Evolutionary conservation across 2,797 vertebrate species (phyloP).

Genomic region (Nyctibius grandis): DNA sequence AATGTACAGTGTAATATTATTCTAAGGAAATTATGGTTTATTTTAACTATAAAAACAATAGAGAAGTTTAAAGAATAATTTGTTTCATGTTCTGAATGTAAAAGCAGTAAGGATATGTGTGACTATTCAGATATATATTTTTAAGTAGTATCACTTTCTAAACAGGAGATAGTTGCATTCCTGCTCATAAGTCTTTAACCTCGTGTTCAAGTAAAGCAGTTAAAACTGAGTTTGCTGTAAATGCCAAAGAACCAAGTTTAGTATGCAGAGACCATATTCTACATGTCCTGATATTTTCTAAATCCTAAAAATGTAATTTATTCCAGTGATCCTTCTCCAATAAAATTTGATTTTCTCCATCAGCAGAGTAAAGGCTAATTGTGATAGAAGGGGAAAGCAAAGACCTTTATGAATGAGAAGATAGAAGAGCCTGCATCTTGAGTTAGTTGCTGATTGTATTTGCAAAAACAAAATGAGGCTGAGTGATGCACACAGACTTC

Average conservation of each 20-base stretch:
- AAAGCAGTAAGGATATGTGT: background rate
- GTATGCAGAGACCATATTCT: background rate
- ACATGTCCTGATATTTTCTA: background rate
- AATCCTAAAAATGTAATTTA: background rate
- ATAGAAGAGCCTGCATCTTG: rapidly evolving
- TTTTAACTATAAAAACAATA: background rate
- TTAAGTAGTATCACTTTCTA: background rate
- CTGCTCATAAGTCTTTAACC: background rate
- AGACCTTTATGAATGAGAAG: background rate
- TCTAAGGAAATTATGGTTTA: background rate
- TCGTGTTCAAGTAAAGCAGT: background rate
- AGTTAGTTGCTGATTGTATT: background rate
- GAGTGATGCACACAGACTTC: background rate
- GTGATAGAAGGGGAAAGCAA: background rate
- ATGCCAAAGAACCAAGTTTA: background rate
- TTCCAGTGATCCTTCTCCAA: background rate
- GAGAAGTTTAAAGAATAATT: background rate
- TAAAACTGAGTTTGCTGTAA: background rate
- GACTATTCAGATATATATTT: background rate
- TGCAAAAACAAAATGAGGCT: background rate
- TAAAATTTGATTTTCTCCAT: background rate
- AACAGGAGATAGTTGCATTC: background rate
- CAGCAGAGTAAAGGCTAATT: background rate
- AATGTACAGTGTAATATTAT: background rate
- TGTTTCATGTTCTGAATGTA: background rate